A percentile compares a stretch with the other conserved stretches of the same genome.
phyloP scores from a whole-genome alignment of 2,797 vertebrate species.

The Dendrocincla tyrannina region DNA sequence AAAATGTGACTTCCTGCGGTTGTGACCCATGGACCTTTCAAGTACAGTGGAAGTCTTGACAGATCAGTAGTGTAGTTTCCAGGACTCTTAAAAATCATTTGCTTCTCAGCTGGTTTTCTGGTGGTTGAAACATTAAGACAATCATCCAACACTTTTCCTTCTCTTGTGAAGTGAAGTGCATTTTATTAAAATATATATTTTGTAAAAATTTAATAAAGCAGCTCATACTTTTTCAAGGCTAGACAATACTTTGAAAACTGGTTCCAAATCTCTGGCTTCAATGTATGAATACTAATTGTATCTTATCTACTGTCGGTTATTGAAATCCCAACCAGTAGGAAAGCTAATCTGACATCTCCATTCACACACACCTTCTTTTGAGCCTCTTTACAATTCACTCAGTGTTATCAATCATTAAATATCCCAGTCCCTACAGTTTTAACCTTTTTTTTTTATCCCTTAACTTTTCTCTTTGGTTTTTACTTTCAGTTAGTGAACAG shows the following conservation, averaged over 20 bases:
- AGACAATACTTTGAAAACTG: slow-evolving; percentile 58
- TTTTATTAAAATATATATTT: slow-evolving; percentile 40
- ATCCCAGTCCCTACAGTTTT: slow-evolving; percentile 61
- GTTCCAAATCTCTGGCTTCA: slow-evolving; percentile 59
- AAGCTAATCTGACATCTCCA: slow-evolving; percentile 71
- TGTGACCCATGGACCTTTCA: slow-evolving; percentile 66
- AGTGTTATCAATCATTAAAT: slow-evolving; percentile 64
- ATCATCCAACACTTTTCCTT: not conserved
- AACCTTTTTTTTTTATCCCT: slow-evolving; percentile 39
- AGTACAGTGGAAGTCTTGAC: slow-evolving; percentile 58
- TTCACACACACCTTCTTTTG: slow-evolving; percentile 61
- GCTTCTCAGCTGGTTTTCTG: slow-evolving; percentile 26
- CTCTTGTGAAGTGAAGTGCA: not conserved
- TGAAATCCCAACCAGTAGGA: slow-evolving; percentile 65
- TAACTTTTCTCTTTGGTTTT: slow-evolving; percentile 51
- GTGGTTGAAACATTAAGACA: slow-evolving; percentile 46
- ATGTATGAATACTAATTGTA: slow-evolving; percentile 66
- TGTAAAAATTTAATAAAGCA: slow-evolving; percentile 14
- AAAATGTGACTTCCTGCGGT: slow-evolving; percentile 50
- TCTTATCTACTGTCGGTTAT: slow-evolving; percentile 64
- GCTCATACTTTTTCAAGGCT: slow-evolving; percentile 41
- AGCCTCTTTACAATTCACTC: slow-evolving; percentile 61
- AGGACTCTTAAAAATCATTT: slow-evolving; percentile 7
- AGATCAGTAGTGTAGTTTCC: slow-evolving; percentile 39
- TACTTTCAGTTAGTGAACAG: slow-evolving; percentile 51